Conservation (phyloP, 2,888 invertebrate species). For the Dolomedes plantarius region DNA sequence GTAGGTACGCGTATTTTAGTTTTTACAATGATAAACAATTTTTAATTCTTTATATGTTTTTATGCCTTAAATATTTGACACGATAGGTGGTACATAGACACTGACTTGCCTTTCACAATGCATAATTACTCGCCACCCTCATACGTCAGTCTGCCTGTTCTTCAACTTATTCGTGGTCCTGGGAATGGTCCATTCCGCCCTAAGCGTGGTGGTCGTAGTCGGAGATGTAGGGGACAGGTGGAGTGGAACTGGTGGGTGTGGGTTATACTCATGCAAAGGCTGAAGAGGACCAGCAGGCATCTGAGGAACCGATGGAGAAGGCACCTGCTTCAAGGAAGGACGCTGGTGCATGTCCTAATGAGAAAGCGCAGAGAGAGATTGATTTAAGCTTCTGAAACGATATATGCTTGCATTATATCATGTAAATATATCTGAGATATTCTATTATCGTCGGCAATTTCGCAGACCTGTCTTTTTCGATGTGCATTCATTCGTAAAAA, state of each 20-base stretch:
- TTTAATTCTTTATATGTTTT: no score
- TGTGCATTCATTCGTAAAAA: no score
- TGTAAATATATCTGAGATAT: no score
- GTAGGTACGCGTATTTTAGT: no score
- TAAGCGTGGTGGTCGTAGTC: constrained; percentile 20
- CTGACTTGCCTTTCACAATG: background rate
- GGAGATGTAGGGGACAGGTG: constrained; percentile 18
- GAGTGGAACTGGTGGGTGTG: constrained; percentile 37
- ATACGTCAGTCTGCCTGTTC: constrained; percentile 67
- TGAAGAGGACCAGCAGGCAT: constrained; percentile 49
- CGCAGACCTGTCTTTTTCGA: background rate
- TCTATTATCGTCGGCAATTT: no score
- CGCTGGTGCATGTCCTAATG: constrained; percentile 49
- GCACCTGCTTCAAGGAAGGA: constrained; percentile 65
- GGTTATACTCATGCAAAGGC: constrained; percentile 42
- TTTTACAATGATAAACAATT: no score
- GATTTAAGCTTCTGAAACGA: no score
- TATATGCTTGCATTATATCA: no score
- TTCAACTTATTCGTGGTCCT: constrained; percentile 57
- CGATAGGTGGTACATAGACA: no score
- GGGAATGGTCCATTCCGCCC: constrained; percentile 67
- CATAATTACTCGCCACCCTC: constrained; percentile 26
- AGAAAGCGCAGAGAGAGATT: no score
- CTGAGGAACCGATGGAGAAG: constrained; percentile 70
- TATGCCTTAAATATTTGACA: no score